Base-by-base conservation (phyloP, 2,888 invertebrate genomes). In the Scelioninae gen. 1 region DNA sequence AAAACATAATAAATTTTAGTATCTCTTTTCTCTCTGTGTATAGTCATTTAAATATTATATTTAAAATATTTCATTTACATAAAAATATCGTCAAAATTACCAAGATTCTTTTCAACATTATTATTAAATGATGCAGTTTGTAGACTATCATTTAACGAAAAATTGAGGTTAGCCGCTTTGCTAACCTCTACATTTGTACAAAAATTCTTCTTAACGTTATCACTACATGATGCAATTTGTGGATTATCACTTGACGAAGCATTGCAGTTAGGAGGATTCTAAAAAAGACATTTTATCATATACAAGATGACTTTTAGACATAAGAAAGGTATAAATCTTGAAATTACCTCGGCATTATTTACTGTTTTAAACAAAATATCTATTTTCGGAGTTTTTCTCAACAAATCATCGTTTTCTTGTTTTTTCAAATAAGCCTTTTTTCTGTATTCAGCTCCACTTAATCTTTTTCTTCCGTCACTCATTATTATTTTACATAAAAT, bases 381-480 rank as follows among this genome's bases (percentile, higher is more conserved):
- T 55, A 55, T 55, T 55, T 34, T 49, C 53, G n/a, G 53, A 34
- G 40, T 66, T 66, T 66, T 66, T 16, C n/a, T 40, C 13, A 66
- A 51, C 13, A 66, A 47, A 49, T 47, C 66, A 32, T 49, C 40
- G 47, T 45, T 45, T 62, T 62, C 47, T 47, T 62, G 23, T 47
- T 43, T 45, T 47, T 47, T 23, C 15, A 13, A 6, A 13, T 23
- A 31, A 43, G 62, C 62, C 43, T 16, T 9, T 62, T 62, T 62
- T n/a, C 62, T 43, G 13, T 62, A 62, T 47, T 62, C 45, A 47
- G 62, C 62, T 10, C 62, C 58, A 40, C 58, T 58, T 9, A 38
- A 7, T 29, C 38, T 34, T 58, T 58, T 58, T 15, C 58, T 34
- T 34, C 40, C 40, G 58, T 58, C 58, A 58, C 58, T 58, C 38